Percentiles rank a stretch among this genome's conserved stretches.
Evolutionary conservation across 2,113 vertebrate genomes (phyloP).

Genomic region (Grallaria varia): DNA sequence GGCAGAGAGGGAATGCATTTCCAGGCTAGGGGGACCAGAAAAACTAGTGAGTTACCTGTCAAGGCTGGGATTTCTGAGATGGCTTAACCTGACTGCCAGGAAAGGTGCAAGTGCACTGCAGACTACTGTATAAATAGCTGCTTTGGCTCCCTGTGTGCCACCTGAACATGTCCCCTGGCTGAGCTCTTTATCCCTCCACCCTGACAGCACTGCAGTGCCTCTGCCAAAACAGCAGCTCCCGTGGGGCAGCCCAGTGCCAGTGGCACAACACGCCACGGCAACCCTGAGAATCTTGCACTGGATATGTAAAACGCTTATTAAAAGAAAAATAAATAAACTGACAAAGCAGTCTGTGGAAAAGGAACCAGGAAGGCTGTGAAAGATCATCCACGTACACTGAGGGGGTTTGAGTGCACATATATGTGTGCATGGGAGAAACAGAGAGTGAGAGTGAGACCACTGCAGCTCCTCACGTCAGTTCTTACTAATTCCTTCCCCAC

Average conservation of each 20-base stretch:
- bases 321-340: background rate
- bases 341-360: background rate
- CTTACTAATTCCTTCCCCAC: background rate
- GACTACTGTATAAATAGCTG: background rate
- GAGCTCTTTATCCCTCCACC: background rate
- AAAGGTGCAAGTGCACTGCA: background rate
- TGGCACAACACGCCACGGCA: background rate
- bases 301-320: background rate
- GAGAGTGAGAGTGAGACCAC: background rate
- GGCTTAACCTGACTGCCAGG: background rate
- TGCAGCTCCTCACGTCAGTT: background rate
- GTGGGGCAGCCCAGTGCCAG: background rate
- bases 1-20: background rate
- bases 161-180: background rate
- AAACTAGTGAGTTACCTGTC: background rate
- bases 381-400: rapidly evolving
- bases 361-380: background rate
- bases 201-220: background rate
- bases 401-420: too few species aligned
- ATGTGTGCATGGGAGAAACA: background rate
- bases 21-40: background rate
- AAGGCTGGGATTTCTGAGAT: background rate
- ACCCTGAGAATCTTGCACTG: background rate
- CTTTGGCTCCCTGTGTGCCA: background rate
- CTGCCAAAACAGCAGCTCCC: background rate